These are phyloP conservation scores for Cryptocephalus primarius DNA, from an alignment of 2,888 invertebrate genomes.

Conservation along the genomic window DNA sequence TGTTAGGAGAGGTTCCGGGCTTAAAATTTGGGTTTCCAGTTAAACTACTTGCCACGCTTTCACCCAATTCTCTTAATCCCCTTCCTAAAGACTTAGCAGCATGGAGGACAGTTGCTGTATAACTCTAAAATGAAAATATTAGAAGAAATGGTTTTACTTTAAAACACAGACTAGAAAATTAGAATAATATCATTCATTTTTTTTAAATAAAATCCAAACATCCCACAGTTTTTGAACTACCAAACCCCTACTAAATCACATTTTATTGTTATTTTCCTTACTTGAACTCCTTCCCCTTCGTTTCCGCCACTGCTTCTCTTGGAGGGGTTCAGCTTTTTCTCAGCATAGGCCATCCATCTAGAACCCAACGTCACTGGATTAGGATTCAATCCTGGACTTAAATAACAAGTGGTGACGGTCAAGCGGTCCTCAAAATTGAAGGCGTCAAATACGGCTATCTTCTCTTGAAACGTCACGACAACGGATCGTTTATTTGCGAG, in stretches of 20 bases:
- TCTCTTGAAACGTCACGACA: constrained; percentile 79
- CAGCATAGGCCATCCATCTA: constrained; percentile 77
- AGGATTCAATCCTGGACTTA: constrained; percentile 66
- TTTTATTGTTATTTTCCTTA: constrained; percentile 9
- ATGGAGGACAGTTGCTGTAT: constrained; percentile 87
- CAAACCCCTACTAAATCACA: too few species aligned
- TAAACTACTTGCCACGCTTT: constrained; percentile 83
- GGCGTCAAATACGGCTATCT: constrained; percentile 85
- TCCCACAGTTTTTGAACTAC: too few species aligned
- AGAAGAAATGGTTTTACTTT: neutral
- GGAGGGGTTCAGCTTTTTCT: constrained; percentile 68
- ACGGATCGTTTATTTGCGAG: constrained; percentile 81
- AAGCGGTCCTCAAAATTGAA: constrained; percentile 76
- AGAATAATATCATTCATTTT: too few species aligned
- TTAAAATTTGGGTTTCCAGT: constrained; percentile 52
- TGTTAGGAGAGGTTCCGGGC: constrained; percentile 27
- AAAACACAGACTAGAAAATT: neutral
- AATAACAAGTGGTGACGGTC: constrained; percentile 81
- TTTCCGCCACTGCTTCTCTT: constrained; percentile 76
- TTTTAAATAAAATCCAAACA: too few species aligned
- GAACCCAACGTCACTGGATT: constrained; percentile 84
- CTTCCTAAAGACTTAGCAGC: constrained; percentile 91
- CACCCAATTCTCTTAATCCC: constrained; percentile 79
- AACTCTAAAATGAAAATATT: constrained; percentile 47
- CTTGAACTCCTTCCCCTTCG: constrained; percentile 48